Evolutionary conservation across 2,797 vertebrate species (phyloP).

Genomic region (Macropodus opercularis): DNA sequence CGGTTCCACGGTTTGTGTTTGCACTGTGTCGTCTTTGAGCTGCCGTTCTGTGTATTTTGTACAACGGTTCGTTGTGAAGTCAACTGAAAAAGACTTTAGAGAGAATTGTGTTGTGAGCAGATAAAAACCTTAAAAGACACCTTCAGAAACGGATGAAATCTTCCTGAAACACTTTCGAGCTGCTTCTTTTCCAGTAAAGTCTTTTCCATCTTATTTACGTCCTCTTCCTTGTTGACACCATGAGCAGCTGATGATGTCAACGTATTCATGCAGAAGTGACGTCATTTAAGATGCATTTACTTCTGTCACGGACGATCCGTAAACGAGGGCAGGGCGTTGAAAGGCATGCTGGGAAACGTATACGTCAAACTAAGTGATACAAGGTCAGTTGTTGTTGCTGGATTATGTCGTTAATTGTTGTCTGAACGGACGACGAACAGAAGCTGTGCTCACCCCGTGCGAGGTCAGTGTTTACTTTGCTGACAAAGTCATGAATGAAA

Average conservation of each 20-base stretch:
- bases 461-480: background rate
- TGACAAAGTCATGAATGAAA: slow-evolving; percentile 30
- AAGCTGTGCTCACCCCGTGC: no score
- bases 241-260: background rate
- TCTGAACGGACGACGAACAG: no score
- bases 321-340: background rate
- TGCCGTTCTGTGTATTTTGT: background rate
- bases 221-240: slow-evolving; percentile 4
- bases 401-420: background rate
- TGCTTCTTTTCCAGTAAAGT: no score
- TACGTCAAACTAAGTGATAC: background rate
- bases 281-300: background rate
- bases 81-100: background rate
- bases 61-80: background rate
- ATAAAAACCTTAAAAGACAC: background rate
- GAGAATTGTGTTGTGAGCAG: background rate
- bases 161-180: no score
- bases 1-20: slow-evolving; percentile 7
- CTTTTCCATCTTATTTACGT: background rate
- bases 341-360: slow-evolving; percentile 2
- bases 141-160: background rate
- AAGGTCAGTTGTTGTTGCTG: background rate
- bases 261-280: background rate
- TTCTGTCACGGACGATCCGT: background rate
- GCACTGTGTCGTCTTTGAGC: slow-evolving; percentile 26